Conservation (phyloP, 2,888 invertebrate genomes). For the Trimorus sp. region DNA sequence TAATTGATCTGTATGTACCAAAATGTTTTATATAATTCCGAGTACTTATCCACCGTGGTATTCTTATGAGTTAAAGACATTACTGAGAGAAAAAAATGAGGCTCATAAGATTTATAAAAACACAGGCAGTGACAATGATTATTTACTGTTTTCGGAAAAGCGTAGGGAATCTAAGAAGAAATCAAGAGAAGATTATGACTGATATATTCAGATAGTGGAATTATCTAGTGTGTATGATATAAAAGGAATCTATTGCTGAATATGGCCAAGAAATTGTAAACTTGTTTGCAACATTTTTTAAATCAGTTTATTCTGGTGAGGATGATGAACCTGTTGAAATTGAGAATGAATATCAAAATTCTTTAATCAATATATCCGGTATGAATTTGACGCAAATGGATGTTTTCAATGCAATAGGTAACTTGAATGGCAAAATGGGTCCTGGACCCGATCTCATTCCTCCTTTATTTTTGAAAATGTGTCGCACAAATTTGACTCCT, state of each 20-base stretch:
- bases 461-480: not conserved
- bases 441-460: not conserved
- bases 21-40: too few species aligned
- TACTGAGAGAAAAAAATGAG: too few species aligned
- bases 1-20: too few species aligned
- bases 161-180: too few species aligned
- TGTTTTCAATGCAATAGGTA: not conserved
- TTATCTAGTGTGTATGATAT: not conserved
- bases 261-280: constrained; percentile 5
- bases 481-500: not conserved
- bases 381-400: not conserved
- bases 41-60: too few species aligned
- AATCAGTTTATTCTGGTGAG: constrained; percentile 6
- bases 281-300: constrained; percentile 17
- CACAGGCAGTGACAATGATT: too few species aligned
- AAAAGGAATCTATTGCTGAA: not conserved
- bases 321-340: not conserved
- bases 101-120: too few species aligned
- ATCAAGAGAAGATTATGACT: too few species aligned
- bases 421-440: not conserved
- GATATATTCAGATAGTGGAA: not conserved
- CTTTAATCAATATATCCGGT: not conserved
- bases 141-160: too few species aligned
- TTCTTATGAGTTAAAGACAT: too few species aligned
- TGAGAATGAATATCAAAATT: not conserved